A percentile compares a stretch with the other conserved stretches of the same genome.
Evolutionary conservation across 2,888 invertebrate genomes (phyloP).

Genomic region (Ypsolopha scabrella): DNA sequence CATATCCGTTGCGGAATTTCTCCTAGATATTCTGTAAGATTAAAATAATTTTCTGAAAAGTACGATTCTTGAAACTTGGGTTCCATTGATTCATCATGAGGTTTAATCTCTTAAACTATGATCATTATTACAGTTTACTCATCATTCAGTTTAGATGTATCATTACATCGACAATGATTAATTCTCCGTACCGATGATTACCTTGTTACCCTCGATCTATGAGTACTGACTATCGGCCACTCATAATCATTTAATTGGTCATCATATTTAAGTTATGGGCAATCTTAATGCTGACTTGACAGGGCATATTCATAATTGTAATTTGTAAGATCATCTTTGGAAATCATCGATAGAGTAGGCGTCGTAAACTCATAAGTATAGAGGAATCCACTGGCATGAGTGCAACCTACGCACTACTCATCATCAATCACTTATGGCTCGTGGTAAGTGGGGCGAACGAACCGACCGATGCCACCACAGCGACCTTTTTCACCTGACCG

Average conservation of each 20-base stretch:
- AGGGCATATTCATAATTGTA: no score
- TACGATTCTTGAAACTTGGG: no score
- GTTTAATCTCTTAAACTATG: no score
- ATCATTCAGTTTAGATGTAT: not conserved
- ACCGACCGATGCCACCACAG: constrained; percentile 23
- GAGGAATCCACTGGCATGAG: constrained; percentile 33
- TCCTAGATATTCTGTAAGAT: no score
- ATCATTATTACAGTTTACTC: no score
- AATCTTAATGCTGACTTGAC: no score
- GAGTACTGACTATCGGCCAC: not conserved
- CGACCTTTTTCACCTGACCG: constrained; percentile 15
- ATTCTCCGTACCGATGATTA: not conserved
- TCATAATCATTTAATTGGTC: not conserved
- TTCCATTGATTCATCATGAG: no score
- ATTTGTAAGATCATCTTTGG: constrained; percentile 23
- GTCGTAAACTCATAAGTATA: constrained; percentile 31
- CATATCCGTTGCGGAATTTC: no score
- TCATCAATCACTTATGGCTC: constrained; percentile 50
- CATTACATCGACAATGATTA: not conserved
- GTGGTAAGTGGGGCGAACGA: constrained; percentile 29
- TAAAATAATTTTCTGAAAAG: no score
- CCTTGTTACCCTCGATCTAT: not conserved
- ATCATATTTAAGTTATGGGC: not conserved
- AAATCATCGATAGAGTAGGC: constrained; percentile 35
- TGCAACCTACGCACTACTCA: constrained; percentile 39